Percentiles rank a stretch among this genome's conserved stretches.
Conservation (phyloP, 2,888 invertebrate genomes). For the Chrysolina haemoptera region DNA sequence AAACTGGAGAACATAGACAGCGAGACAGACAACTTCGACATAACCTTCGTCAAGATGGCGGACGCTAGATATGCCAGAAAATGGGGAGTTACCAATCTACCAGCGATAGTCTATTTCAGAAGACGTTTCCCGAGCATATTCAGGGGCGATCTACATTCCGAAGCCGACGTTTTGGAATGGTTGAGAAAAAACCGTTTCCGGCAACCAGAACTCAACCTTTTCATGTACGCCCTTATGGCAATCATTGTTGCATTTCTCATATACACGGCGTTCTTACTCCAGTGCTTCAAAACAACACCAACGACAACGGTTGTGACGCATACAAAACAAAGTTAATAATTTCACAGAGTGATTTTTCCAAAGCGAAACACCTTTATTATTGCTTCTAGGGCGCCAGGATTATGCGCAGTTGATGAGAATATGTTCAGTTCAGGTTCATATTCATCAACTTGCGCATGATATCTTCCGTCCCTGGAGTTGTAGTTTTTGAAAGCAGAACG, state of each 20-base stretch:
- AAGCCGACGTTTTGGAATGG: constrained; percentile 93
- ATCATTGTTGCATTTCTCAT: constrained; percentile 88
- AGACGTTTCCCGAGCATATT: constrained; percentile 94
- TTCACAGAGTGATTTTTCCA: constrained; percentile 18
- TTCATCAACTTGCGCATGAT: too few species aligned
- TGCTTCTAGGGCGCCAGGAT: too few species aligned
- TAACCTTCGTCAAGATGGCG: constrained; percentile 95
- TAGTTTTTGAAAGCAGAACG: too few species aligned
- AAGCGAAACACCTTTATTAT: constrained; percentile 3
- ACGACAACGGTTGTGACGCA: constrained; percentile 75
- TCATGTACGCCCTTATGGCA: constrained; percentile 93
- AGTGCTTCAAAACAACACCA: constrained; percentile 87
- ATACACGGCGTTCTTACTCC: constrained; percentile 91
- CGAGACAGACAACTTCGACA: constrained; percentile 94
- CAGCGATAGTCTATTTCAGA: constrained; percentile 92
- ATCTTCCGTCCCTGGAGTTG: too few species aligned
- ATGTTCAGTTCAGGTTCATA: too few species aligned
- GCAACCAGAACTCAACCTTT: constrained; percentile 92
- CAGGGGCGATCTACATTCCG: constrained; percentile 84
- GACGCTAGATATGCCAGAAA: constrained; percentile 92
- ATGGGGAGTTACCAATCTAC: constrained; percentile 93
- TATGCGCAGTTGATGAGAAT: too few species aligned
- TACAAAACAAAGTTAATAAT: constrained; percentile 72
- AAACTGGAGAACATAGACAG: constrained; percentile 95
- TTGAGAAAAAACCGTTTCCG: constrained; percentile 93